These are phyloP conservation scores for Synergus gifuensis DNA, from an alignment of 2,888 invertebrate genomes.

Conservation along the genomic window DNA sequence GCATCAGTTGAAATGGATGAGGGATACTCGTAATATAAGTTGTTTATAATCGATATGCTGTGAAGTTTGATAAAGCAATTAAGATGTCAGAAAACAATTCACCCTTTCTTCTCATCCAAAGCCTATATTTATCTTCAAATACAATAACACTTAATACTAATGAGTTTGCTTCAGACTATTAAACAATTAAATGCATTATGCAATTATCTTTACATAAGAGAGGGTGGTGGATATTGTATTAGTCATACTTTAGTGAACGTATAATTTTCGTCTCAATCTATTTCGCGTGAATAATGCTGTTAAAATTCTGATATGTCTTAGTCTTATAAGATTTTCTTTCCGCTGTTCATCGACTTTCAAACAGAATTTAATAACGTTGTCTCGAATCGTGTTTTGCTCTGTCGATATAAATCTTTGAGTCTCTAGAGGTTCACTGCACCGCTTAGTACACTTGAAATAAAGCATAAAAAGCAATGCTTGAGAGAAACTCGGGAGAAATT, in stretches of 20 bases:
- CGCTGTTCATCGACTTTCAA: neutral
- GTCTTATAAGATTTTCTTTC: neutral
- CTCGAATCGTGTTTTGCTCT: neutral
- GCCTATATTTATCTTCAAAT: neutral
- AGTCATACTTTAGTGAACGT: neutral
- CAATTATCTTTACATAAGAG: neutral
- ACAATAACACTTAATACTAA: neutral
- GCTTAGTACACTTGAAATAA: no score
- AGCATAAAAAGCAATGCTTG: no score
- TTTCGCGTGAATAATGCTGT: neutral
- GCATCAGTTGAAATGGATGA: neutral
- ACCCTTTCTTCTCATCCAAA: neutral
- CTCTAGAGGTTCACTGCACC: no score
- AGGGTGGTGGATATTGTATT: neutral
- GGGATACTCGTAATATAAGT: neutral
- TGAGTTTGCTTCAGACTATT: no score
- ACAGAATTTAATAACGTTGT: neutral
- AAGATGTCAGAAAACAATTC: constrained; percentile 4
- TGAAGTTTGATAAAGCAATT: no score
- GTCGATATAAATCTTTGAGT: no score
- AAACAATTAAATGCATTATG: no score
- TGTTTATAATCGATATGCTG: neutral
- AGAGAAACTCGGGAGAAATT: neutral
- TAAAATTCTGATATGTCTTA: neutral
- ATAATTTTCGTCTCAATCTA: neutral